These are phyloP conservation scores for Xylocopa sonorina DNA, from an alignment of 1,140 invertebrate genomes.

Conservation along the genomic window DNA sequence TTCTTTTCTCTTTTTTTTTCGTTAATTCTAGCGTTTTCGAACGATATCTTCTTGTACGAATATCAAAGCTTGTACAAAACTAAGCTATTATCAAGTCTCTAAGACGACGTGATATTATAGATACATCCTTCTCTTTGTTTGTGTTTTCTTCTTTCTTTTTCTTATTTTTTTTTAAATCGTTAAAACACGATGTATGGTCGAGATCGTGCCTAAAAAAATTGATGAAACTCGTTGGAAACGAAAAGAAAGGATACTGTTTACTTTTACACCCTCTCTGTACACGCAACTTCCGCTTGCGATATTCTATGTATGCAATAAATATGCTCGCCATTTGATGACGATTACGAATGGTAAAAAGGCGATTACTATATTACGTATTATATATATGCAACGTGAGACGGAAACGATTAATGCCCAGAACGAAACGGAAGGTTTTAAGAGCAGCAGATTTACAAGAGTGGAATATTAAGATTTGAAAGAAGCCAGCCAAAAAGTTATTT, in stretches of 20 bases:
- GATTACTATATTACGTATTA: conserved; percentile 46
- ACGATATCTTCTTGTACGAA: conserved; percentile 58
- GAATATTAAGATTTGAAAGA: conserved; percentile 39
- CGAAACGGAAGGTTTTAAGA: conserved; percentile 59
- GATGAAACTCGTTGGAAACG: conserved; percentile 1
- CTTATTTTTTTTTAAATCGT: conserved; percentile 4
- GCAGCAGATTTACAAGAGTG: conserved; percentile 51
- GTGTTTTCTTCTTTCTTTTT: neutral
- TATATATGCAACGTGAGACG: conserved; percentile 31
- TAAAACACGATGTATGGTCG: conserved; percentile 4
- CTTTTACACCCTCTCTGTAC: neutral
- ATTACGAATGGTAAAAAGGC: conserved; percentile 36
- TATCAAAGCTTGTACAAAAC: conserved; percentile 72
- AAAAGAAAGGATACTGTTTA: neutral
- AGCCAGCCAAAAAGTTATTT: too few species aligned
- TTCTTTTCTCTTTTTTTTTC: neutral
- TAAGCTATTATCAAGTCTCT: conserved; percentile 62
- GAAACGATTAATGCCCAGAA: conserved; percentile 64
- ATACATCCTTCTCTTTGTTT: conserved; percentile 12
- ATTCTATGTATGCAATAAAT: conserved; percentile 60
- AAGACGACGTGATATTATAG: conserved; percentile 43
- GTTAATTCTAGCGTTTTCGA: conserved; percentile 50
- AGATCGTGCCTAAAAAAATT: neutral
- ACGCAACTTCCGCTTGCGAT: neutral
- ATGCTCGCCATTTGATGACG: conserved; percentile 46